phyloP scores from a whole-genome alignment of 2,797 vertebrate genomes.

The Aotus griseimembra region DNA sequence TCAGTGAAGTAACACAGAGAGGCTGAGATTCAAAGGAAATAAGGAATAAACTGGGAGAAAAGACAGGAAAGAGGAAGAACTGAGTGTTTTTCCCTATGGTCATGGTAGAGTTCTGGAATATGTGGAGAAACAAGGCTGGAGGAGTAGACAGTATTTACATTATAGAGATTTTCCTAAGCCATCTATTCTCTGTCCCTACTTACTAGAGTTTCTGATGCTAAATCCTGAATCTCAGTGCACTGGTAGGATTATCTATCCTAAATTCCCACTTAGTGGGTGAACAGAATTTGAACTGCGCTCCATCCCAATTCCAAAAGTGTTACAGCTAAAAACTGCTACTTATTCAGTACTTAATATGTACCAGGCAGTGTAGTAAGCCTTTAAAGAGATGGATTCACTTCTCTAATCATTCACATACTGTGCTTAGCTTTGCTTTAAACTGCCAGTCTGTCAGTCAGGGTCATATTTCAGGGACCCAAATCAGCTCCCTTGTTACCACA shows the following conservation, averaged over 20 bases:
- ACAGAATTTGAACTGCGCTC: not conserved
- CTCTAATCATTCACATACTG: not conserved
- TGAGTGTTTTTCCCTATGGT: not conserved
- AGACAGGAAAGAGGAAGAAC: not conserved
- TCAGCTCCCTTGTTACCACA: not conserved
- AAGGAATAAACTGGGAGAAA: not conserved
- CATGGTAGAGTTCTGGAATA: not conserved
- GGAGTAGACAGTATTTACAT: not conserved
- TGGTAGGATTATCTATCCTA: not conserved
- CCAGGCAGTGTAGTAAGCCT: not conserved
- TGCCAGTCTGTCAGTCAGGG: not conserved
- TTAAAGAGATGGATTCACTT: not conserved
- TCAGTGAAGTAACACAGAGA: not conserved
- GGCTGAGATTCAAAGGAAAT: not conserved
- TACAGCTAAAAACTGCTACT: not conserved
- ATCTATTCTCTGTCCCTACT: not conserved
- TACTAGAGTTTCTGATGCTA: not conserved
- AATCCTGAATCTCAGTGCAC: not conserved
- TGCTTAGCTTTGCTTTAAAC: not conserved
- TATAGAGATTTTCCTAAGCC: not conserved
- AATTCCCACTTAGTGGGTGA: not conserved
- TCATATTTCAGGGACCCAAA: not conserved
- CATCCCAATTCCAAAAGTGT: not conserved
- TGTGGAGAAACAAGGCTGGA: not conserved
- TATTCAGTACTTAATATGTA: not conserved